Evolutionary conservation across 2,113 vertebrate species (phyloP), one percentile per base, ranked within the genome.

Genomic region (Tupaia tana): DNA sequence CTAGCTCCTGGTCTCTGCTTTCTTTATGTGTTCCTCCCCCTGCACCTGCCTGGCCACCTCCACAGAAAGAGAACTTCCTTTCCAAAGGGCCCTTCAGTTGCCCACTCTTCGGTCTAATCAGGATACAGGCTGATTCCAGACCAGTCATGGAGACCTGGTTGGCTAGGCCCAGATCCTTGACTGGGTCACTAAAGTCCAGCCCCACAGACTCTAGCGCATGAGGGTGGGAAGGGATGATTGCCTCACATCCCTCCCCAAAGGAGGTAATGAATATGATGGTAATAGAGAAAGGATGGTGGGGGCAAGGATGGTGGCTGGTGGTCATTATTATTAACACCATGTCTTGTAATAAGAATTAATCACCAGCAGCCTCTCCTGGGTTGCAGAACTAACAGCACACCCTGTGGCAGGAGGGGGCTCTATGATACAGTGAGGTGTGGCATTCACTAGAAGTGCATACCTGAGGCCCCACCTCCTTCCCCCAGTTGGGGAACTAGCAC

Each of bases 371-470:
- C 56, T 27, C 54, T 56, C 12, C 25, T 1, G 4, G 25, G 25
- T 54, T 3, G 9, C 52, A 61, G 10, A 74, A 19, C 43, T 78
- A 24, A 63, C 24, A 25, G 56, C 54, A 24, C 1, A 8, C 1
- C 31, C 70, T 56, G 11, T 5, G 18, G 20, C 8, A 18, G 2
- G 64, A 74, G 19, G n/a, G n/a, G 3, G 7, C 70, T 69, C 16
- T 34, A 31, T 34, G 61, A 54, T 9, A 52, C 6, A 1, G 18
- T 16, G 5, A 9, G 58, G 6, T 4, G 0, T 8, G 18, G 43
- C 34, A 6, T 19, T 52, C 10, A 27, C 59, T n/a, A 66, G 9
- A 82, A 63, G 19, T 54, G 24, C 18, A 18, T 6, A 29, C 13
- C 10, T 18, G 16, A 66, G 67, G 52, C 16, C 71, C 31, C 16